Evolutionary conservation across 2,888 invertebrate genomes (phyloP).

Genomic region (Xylota sylvarum): DNA sequence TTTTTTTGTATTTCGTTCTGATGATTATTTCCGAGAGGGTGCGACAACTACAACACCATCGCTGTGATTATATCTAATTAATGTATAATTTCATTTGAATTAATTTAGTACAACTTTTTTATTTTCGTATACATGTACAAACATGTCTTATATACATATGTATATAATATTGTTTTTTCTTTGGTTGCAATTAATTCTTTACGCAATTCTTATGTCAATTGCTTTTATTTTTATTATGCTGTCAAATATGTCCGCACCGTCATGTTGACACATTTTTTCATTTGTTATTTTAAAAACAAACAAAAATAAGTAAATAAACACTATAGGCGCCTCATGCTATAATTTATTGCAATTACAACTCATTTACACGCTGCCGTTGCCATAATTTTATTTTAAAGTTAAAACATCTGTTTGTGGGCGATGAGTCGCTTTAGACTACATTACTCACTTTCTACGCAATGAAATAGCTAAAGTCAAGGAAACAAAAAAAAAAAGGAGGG

Average conservation of each 20-base stretch:
- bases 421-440: conserved; percentile 35
- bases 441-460: conserved; percentile 52
- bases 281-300: conserved; percentile 15
- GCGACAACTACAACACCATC: conserved; percentile 11
- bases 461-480: conserved; percentile 6
- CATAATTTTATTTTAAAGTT: conserved; percentile 49
- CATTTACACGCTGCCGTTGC: conserved; percentile 53
- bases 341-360: conserved; percentile 63
- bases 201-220: background rate
- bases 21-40: conserved; percentile 48
- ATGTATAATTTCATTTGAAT: conserved; percentile 16
- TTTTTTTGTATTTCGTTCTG: background rate
- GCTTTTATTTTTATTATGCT: conserved; percentile 9
- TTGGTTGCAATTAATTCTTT: background rate
- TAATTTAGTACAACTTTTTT: conserved; percentile 7
- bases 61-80: conserved; percentile 19
- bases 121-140: background rate
- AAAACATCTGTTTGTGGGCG: conserved; percentile 58
- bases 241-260: conserved; percentile 47
- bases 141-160: no score
- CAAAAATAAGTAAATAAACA: conserved; percentile 17
- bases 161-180: background rate
- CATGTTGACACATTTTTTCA: conserved; percentile 42
- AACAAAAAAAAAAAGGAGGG: background rate
- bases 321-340: conserved; percentile 42